Conservation (phyloP, 2,113 vertebrate genomes). For the Petrocephalus microphthalmus region DNA sequence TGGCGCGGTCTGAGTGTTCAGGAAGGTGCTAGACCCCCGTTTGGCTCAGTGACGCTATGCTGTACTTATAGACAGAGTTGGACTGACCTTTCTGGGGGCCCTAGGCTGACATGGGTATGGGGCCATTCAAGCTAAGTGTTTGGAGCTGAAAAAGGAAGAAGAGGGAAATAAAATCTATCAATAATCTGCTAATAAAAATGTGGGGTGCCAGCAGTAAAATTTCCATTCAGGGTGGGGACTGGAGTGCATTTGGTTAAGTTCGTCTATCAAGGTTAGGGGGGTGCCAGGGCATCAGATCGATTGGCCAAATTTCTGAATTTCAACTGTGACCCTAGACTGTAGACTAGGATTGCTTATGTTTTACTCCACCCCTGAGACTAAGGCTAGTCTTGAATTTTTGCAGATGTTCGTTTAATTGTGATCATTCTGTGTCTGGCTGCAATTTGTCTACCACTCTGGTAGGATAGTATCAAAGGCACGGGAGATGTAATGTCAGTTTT, state of each 20-base stretch:
- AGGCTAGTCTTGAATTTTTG: background rate
- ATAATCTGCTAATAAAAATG: background rate
- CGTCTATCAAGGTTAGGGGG: background rate
- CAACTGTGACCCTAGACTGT: background rate
- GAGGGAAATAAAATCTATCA: background rate
- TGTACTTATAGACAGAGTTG: background rate
- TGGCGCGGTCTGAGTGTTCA: background rate
- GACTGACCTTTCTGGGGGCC: background rate
- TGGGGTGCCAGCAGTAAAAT: background rate
- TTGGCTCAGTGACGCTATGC: background rate
- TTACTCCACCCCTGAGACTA: background rate
- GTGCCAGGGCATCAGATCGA: background rate
- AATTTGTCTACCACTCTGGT: background rate
- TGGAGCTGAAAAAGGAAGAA: background rate
- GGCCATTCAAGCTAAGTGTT: background rate
- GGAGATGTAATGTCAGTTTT: background rate
- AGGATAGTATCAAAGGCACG: background rate
- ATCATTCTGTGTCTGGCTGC: background rate
- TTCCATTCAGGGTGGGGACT: background rate
- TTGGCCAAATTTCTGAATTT: background rate
- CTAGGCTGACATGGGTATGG: background rate
- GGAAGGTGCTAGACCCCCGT: background rate
- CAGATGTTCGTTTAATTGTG: background rate
- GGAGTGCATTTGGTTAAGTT: background rate
- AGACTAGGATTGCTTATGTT: background rate